Base-by-base conservation (phyloP, 1,140 invertebrate genomes). In the Chrysomallon squamiferum region DNA sequence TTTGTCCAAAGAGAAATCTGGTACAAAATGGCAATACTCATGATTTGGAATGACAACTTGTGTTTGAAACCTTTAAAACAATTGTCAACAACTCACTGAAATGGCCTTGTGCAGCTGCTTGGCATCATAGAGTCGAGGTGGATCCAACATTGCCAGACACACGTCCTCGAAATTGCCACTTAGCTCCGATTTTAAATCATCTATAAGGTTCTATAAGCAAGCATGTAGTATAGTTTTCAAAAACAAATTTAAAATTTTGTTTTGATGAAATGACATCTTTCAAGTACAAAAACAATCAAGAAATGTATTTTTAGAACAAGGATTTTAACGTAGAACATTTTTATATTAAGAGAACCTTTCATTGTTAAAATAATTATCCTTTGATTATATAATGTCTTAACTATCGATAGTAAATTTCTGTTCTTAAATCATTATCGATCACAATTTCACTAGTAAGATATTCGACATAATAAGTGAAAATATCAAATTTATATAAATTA, bases 111-210 rank as follows among this genome's bases (percentile, higher is more conserved):
- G 76, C 2, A 88, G 63, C 64, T 82, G 77, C 22, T 81, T 76
- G 13, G 83, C 85, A 43, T 86, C 74, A 54, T 73, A 84, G 15
- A 80, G 72, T 35, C 82, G 74, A 2, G 83, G 80, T 18, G 82
- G 74, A 13, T 76, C 93, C 91, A 97, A 92, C 47, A 96, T 85
- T 5, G 93, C 93, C 3, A 95, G 78, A 66, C 93, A 91, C 13
- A 94, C 91, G 81, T 95, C 93, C 85, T 95, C 93, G 67, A 97
- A 92, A 84, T 95, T 93, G 2, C 95, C 95, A 41, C 91, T 90
- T 30, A 96, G 84, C 85, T 96, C 95, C 69, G 91, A 92, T 82
- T 95, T 95, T 59, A 97, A 82, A 73, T 96, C 93, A 59, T 90
- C 92, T 47, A 94, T 87, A 66, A 97, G 85, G 81, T 96, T 94